phyloP scores from a whole-genome alignment of 2,113 vertebrate species.

The Mesoclemmys tuberculata region DNA sequence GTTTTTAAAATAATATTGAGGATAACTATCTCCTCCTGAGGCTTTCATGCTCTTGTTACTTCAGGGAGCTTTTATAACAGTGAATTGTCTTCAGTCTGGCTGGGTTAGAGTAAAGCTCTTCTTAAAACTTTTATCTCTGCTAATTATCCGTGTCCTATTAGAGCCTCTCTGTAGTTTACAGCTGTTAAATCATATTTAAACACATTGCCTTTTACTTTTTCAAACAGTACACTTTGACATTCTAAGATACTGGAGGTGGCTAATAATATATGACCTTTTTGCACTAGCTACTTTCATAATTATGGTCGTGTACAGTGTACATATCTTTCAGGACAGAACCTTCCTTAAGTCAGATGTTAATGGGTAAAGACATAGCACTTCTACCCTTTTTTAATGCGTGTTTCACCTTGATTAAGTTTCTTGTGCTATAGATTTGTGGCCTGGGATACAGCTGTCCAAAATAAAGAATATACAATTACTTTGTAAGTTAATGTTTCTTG shows the following conservation, averaged over 20 bases:
- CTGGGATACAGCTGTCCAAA: neutral
- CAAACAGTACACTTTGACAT: neutral
- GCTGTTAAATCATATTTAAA: neutral
- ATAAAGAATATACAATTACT: neutral
- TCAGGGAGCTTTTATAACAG: rapidly evolving
- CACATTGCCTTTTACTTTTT: rapidly evolving
- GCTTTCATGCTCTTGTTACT: neutral
- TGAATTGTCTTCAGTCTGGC: rapidly evolving
- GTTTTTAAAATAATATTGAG: too few relatives aligned
- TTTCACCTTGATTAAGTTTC: neutral
- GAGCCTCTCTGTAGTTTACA: neutral
- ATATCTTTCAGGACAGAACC: rapidly evolving
- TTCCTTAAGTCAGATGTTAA: neutral
- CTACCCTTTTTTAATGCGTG: neutral
- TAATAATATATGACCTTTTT: rapidly evolving
- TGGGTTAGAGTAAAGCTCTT: neutral
- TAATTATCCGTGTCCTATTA: neutral
- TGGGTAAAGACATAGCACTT: rapidly evolving
- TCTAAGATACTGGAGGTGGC: rapidly evolving
- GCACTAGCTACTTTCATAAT: neutral
- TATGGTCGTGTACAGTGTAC: rapidly evolving
- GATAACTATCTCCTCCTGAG: neutral
- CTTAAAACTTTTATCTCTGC: neutral
- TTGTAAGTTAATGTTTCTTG: neutral
- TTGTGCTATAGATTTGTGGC: neutral